Evolutionary conservation across 2,888 invertebrate genomes (phyloP).

Genomic region (Eupithecia subfuscata): DNA sequence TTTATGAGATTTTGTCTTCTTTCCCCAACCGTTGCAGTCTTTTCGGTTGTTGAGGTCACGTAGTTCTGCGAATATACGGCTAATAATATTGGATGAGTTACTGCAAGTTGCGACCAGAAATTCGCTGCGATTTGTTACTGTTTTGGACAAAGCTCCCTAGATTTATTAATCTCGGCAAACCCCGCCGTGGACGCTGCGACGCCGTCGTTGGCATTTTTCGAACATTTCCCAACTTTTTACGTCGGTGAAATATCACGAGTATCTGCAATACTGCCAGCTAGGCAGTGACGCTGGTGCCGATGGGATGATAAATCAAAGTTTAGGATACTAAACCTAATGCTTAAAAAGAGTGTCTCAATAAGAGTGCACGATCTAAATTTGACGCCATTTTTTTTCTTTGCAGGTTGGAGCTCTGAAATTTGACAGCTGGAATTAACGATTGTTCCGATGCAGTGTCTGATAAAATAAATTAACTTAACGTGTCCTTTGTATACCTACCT

Average conservation of each 20-base stretch:
- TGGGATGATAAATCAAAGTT: background rate
- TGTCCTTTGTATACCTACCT: too few relatives aligned
- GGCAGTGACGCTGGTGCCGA: background rate
- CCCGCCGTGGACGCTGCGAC: slow-evolving; percentile 18
- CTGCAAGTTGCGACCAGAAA: slow-evolving; percentile 15
- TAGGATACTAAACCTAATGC: background rate
- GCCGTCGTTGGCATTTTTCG: slow-evolving; percentile 16
- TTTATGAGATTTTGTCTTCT: background rate
- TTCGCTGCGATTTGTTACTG: slow-evolving; percentile 25
- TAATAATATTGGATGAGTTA: slow-evolving; percentile 10
- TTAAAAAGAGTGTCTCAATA: too few relatives aligned
- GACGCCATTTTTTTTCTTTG: too few relatives aligned
- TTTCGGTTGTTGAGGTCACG: background rate
- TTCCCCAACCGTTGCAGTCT: background rate
- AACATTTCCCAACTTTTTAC: slow-evolving; percentile 25
- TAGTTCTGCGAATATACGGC: background rate
- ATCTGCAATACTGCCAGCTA: slow-evolving; percentile 5
- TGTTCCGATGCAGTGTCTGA: too few relatives aligned
- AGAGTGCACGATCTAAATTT: too few relatives aligned
- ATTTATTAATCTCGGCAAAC: slow-evolving; percentile 32
- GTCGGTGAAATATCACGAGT: slow-evolving; percentile 21
- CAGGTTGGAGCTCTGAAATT: too few relatives aligned
- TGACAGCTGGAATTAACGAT: too few relatives aligned
- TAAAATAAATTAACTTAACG: too few relatives aligned
- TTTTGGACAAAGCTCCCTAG: slow-evolving; percentile 31